Evolutionary conservation across 2,113 vertebrate genomes (phyloP).

Genomic region (Tretioscincus oriximinensis): DNA sequence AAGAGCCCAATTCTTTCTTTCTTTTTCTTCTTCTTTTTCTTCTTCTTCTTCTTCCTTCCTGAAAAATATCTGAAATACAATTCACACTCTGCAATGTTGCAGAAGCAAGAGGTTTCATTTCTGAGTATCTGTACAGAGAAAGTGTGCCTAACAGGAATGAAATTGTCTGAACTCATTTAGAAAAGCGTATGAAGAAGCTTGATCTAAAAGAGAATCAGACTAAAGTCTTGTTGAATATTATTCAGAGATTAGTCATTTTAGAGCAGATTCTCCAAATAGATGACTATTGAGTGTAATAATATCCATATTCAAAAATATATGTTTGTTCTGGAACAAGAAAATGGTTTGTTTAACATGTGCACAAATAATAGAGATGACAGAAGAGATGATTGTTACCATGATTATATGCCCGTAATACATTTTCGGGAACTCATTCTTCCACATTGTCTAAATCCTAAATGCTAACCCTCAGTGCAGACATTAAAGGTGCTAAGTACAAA

Average conservation of each 20-base stretch:
- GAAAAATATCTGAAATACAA: too few relatives aligned
- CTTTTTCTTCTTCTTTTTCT: too few relatives aligned
- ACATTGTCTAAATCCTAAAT: too few relatives aligned
- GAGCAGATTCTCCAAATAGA: neutral
- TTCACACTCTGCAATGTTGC: slow-evolving; percentile 1
- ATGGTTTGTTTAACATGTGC: neutral
- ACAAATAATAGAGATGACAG: neutral
- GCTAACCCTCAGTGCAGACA: too few relatives aligned
- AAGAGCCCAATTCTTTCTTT: too few relatives aligned
- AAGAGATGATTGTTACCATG: neutral
- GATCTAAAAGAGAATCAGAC: neutral
- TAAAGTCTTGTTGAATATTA: neutral
- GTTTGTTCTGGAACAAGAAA: neutral
- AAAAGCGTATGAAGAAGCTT: neutral
- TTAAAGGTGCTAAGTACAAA: too few relatives aligned
- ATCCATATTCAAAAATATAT: neutral
- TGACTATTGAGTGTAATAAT: neutral
- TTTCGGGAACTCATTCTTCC: too few relatives aligned
- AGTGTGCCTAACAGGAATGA: neutral
- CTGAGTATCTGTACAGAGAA: neutral
- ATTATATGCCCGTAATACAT: too few relatives aligned
- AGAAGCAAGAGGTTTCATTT: neutral
- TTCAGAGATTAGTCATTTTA: neutral
- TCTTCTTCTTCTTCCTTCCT: too few relatives aligned
- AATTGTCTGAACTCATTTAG: neutral